Evolutionary conservation across 2,797 vertebrate genomes (phyloP), one percentile per base, ranked within the genome.

Genomic region (Clarias platycephalus): DNA sequence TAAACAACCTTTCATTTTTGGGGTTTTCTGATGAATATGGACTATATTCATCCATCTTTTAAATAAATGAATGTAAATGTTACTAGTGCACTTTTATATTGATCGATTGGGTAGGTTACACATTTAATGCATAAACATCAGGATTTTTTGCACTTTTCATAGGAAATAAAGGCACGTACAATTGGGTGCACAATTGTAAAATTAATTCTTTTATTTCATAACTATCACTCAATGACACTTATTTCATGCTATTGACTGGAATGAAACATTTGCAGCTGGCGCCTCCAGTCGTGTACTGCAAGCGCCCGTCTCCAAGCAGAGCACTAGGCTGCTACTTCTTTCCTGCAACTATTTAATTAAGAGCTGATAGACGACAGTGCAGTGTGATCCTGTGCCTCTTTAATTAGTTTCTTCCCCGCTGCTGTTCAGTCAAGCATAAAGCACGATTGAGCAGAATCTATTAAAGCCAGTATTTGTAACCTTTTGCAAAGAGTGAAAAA

Each of bases 271-370:
- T 60, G 57, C 55, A 58, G 44, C 68, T 55, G 68, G 68, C 15
- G 22, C 66, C 12, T 28, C n/a, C 40, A 72, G 10, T 58, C 57
- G 0, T 44, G 40, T 44, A 44, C 40, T 74, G 9, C n/a, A 68
- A n/a, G n/a, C 20, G 3, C 34, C 26, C 5, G 0, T 75, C 70
- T 75, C 78, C 6, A 63, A 31, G 60, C 62, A n/a, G 15, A 63
- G 6, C 49, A n/a, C 40, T 63, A 53, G 7, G 53, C 57, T 20
- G 40, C 26, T 63, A 28, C 67, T 37, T 55, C 68, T 28, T 85
- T 75, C 58, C 40, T 72, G 67, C 7, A 31, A 40, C 74, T 82
- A 40, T 81, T 75, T 85, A 83, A 86, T 78, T 74, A 79, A 62
- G 22, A 24, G 34, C 62, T 68, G 53, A 22, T 49, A 57, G 31